Conservation (phyloP, 2,113 vertebrate genomes). For the Aphelocoma coerulescens region DNA sequence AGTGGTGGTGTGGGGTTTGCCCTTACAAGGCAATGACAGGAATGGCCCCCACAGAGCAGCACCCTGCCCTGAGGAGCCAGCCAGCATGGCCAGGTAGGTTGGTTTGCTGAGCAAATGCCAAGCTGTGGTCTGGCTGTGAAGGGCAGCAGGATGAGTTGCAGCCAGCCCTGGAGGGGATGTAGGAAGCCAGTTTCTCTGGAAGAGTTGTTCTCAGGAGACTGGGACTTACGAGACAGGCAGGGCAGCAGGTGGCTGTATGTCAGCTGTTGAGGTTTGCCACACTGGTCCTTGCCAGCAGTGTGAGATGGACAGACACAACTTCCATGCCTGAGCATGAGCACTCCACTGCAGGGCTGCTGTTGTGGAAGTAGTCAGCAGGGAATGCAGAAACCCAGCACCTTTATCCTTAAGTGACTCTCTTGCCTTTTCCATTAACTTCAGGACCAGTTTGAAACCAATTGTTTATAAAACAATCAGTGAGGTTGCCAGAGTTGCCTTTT, state of each 20-base stretch:
- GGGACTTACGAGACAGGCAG: not conserved
- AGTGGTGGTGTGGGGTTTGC: not conserved
- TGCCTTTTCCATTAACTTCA: not conserved
- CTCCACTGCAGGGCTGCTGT: not conserved
- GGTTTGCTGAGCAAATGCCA: not conserved
- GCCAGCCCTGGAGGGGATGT: rapidly evolving
- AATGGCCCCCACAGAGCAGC: not conserved
- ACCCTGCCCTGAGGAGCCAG: not conserved
- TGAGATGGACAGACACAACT: not conserved
- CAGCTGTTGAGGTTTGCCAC: not conserved
- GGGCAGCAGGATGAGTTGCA: rapidly evolving
- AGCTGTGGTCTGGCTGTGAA: rapidly evolving
- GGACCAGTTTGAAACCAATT: not conserved
- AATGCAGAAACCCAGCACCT: not conserved
- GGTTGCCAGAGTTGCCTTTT: not conserved
- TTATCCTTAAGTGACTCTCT: not conserved
- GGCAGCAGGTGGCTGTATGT: not conserved
- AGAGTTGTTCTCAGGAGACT: not conserved
- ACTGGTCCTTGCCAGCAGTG: rapidly evolving
- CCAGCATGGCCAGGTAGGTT: not conserved
- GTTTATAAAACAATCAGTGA: conserved; percentile 11
- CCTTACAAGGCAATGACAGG: not conserved
- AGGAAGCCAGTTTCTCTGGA: not conserved
- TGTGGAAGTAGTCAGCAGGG: not conserved
- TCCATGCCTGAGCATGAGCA: rapidly evolving